Evolutionary conservation across 2,888 invertebrate species (phyloP), one percentile per base, ranked within the genome.

Genomic region (Ctena decussata): DNA sequence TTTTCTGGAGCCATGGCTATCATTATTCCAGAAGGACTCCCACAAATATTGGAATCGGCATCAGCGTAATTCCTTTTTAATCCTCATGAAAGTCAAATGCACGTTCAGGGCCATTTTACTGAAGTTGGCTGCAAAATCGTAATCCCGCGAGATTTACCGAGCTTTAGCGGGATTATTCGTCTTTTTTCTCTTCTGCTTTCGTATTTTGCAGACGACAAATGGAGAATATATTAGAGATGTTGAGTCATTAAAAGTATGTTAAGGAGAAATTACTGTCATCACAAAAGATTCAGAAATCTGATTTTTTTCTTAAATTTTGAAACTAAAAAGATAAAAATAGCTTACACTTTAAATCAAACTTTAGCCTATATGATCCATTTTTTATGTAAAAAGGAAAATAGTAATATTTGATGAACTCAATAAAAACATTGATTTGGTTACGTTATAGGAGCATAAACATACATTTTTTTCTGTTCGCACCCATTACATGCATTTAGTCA

Each of bases 81-180:
- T 72, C 72, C 46, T 72, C 72, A 72, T 72, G 72, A 72, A 72
- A 72, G 72, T 72, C 72, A 44, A 72, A 72, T 72, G 41, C 72
- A 41, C 72, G 72, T 44, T 37, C 24, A 24, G 72, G 46, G 44
- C 72, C 72, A 72, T 72, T 72, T 72, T 72, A 27, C 35, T 35
- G 65, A 65, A 65, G 65, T 32, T 21, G 65, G 65, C 80, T 80
- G 80, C 80, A 83, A 80, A 83, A 70, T 71, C 69, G 80, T 83
- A 83, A 86, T 83, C 78, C 85, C 35, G 5, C 46, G 75, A 49
- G 86, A 86, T 86, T 86, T 83, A 53, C 49, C 78, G 76, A 73
- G 84, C 80, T 80, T 80, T 65, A 12, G 41, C 27, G 71, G 72
- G 76, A 73, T 70, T 83, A 49, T 35, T 27, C 21, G 35, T 49